Evolutionary conservation across 2,113 vertebrate species (phyloP).

Genomic region (Podocnemis expansa): DNA sequence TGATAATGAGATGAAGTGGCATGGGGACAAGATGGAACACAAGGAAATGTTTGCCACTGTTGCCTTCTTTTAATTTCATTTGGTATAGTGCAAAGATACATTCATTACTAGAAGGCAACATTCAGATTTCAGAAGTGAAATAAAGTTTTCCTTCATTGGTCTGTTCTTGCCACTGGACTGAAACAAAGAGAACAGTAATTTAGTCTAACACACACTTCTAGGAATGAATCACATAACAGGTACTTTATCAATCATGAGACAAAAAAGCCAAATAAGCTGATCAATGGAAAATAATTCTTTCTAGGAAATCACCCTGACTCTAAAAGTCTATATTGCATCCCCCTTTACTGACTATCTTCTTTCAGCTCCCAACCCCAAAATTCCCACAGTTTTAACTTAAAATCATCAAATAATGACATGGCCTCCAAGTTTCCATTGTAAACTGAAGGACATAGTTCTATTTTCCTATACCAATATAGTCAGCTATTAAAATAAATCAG

Average conservation of each 20-base stretch:
- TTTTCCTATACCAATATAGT: neutral
- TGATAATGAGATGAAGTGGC: neutral
- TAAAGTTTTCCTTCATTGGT: neutral
- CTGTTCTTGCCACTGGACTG: neutral
- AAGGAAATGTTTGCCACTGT: neutral
- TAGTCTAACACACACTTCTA: neutral
- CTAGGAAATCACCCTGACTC: neutral
- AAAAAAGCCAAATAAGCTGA: neutral
- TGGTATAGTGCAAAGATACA: neutral
- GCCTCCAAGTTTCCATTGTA: neutral
- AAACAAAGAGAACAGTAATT: neutral
- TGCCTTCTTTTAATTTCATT: slow-evolving; percentile 1
- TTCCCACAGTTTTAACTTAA: fast-evolving
- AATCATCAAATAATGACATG: neutral
- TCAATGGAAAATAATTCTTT: neutral
- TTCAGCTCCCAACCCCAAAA: neutral
- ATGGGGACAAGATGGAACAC: neutral
- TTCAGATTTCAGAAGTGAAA: neutral
- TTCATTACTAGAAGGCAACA: neutral
- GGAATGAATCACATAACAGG: neutral
- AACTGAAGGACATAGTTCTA: neutral
- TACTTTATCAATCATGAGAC: neutral
- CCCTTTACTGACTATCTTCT: fast-evolving
- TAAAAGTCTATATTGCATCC: neutral
- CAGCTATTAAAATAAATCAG: neutral